Evolutionary conservation across 2,888 invertebrate species (phyloP).

Genomic region (Protophormia terraenovae): DNA sequence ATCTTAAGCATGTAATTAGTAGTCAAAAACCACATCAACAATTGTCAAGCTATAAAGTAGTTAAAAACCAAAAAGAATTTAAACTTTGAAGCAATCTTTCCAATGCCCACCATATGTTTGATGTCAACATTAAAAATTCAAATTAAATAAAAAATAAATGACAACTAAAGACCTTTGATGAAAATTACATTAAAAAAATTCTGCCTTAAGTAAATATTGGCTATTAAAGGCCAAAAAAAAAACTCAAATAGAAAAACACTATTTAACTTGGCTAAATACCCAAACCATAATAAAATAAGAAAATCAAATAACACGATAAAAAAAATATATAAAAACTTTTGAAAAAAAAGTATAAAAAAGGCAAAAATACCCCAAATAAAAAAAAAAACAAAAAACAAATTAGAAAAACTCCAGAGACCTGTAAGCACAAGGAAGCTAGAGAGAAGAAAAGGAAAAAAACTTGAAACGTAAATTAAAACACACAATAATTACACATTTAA

Average conservation of each 20-base stretch:
- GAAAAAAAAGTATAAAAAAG: not conserved
- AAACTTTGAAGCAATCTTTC: not conserved
- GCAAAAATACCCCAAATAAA: slow-evolving; percentile 59
- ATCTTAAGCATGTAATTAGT: slow-evolving; percentile 65
- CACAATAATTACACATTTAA: slow-evolving; percentile 81
- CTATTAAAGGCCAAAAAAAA: slow-evolving; percentile 62
- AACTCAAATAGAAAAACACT: slow-evolving; percentile 12
- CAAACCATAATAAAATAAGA: slow-evolving; percentile 74
- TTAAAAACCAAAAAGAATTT: slow-evolving; percentile 47
- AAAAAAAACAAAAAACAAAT: slow-evolving; percentile 68
- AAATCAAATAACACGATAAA: slow-evolving; percentile 75
- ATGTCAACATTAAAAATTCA: slow-evolving; percentile 66
- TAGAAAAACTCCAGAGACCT: slow-evolving; percentile 69
- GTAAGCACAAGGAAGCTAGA: slow-evolving; percentile 31
- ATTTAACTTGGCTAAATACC: slow-evolving; percentile 67
- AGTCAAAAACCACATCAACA: slow-evolving; percentile 43
- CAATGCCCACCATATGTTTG: slow-evolving; percentile 10
- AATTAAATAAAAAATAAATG: slow-evolving; percentile 68
- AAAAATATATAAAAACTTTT: slow-evolving; percentile 38
- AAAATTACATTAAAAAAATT: slow-evolving; percentile 69
- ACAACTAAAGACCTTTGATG: slow-evolving; percentile 59
- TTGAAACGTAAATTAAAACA: slow-evolving; percentile 68
- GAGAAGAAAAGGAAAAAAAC: not conserved
- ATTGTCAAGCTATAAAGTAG: slow-evolving; percentile 37
- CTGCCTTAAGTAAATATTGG: slow-evolving; percentile 35